These are phyloP conservation scores for Chamaetylas fuelleborni DNA, from an alignment of 2,113 vertebrate species.

Conservation along the genomic window DNA sequence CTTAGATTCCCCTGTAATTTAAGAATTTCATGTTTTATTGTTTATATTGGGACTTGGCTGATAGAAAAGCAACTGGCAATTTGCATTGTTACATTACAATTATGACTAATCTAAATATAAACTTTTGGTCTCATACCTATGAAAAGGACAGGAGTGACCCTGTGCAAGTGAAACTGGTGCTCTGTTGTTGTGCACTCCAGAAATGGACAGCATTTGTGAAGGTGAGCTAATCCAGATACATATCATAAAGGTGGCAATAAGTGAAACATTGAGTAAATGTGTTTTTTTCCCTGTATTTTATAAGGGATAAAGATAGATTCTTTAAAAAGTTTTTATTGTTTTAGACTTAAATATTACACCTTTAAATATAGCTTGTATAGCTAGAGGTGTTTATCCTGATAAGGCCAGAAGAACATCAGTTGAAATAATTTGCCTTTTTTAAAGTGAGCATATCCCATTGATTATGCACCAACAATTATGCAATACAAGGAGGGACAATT, in stretches of 20 bases:
- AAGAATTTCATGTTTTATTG: background rate
- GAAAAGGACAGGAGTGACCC: background rate
- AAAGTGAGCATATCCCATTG: background rate
- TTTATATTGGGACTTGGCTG: background rate
- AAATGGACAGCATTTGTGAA: background rate
- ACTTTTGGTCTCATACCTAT: rapidly evolving
- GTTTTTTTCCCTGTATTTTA: background rate
- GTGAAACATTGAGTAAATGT: background rate
- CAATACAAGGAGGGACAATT: background rate
- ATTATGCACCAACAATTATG: background rate
- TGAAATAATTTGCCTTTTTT: background rate
- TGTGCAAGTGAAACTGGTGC: background rate
- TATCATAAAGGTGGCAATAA: background rate
- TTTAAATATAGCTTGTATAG: background rate
- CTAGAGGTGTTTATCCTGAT: background rate
- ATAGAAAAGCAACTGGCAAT: background rate
- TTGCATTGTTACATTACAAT: background rate
- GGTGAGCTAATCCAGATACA: background rate
- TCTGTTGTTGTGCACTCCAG: background rate
- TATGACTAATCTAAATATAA: background rate
- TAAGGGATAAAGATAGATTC: background rate
- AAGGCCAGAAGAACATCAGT: background rate
- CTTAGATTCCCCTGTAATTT: background rate
- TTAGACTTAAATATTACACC: background rate
- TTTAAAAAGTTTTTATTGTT: background rate